Evolutionary conservation across 2,113 vertebrate genomes (phyloP).

Genomic region (Salvelinus alpinus): DNA sequence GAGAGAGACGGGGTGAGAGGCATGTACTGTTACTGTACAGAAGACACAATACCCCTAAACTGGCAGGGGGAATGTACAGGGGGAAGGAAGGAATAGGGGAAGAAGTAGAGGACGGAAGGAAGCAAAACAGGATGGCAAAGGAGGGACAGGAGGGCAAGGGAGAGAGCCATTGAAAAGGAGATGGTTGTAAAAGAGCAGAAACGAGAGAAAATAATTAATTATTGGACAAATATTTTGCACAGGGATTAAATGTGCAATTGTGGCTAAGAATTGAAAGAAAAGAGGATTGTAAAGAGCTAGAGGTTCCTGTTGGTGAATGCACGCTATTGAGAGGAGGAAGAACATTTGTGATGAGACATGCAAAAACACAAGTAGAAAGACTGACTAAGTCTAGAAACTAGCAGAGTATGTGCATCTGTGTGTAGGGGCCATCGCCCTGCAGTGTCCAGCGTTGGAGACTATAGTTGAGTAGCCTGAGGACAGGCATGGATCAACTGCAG

Average conservation of each 20-base stretch:
- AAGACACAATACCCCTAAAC: background rate
- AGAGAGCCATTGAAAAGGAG: background rate
- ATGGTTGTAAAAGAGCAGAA: conserved; percentile 13
- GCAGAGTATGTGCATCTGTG: background rate
- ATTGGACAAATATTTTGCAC: conserved; percentile 49
- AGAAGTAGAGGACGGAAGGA: conserved; percentile 18
- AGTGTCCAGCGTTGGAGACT: too few relatives aligned
- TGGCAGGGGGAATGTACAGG: background rate
- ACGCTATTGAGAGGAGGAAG: background rate
- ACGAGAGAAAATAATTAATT: conserved; percentile 22
- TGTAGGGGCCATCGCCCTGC: background rate
- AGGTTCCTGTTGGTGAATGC: background rate
- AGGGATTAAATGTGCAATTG: conserved; percentile 53
- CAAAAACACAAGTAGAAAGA: background rate
- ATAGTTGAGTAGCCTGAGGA: too few relatives aligned
- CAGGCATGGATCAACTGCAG: too few relatives aligned
- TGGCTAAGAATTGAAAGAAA: conserved; percentile 37
- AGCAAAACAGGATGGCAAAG: conserved; percentile 23
- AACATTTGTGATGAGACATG: background rate
- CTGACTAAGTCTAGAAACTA: background rate
- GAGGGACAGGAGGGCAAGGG: background rate
- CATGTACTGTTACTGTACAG: background rate
- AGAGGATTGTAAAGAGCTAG: conserved; percentile 57
- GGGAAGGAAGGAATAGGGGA: background rate
- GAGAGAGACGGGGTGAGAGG: conserved; percentile 21